A percentile compares a stretch with the other conserved stretches of the same genome.
Conservation (phyloP, 2,113 vertebrate species). For the rat (Rattus norvegicus) region GRCr8 NC_086019.1:255559501-255560000, state of each 20-base stretch:
- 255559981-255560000: too few species aligned
- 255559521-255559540: not conserved
- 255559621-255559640: not conserved
- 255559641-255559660: not conserved
- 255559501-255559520: not conserved
- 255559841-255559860: not conserved
- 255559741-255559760: not conserved
- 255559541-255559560: too few species aligned
- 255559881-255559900: not conserved
- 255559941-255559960: too few species aligned
- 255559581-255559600: not conserved
- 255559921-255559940: not conserved
- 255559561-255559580: not conserved
- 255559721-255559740: not conserved
- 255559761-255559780: not conserved
- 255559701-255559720: not conserved
- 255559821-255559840: not conserved
- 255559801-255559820: not conserved
- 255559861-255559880: constrained; percentile 22
- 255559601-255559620: not conserved
- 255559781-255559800: not conserved
- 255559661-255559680: not conserved
- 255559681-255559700: not conserved
- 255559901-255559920: not conserved
- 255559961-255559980: too few species aligned